Base-by-base conservation (phyloP, 2,888 invertebrate species). In the Drosophila pegasa region DNA sequence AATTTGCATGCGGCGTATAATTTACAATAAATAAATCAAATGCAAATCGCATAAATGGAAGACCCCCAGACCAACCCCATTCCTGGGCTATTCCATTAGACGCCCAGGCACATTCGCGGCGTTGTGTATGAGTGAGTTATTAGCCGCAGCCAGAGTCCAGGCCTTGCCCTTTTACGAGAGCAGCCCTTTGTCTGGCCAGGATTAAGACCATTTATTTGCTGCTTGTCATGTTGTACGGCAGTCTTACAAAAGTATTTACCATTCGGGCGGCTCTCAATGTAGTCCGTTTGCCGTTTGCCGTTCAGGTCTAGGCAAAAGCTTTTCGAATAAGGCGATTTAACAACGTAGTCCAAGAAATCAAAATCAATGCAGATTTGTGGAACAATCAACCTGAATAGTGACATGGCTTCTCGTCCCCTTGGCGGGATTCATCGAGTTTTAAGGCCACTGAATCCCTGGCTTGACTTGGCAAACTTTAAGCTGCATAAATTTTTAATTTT, bases 181-280 rank as follows among this genome's bases (percentile, higher is more conserved):
- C 51, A 66, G 79, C 70, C 85, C 75, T 75, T 80, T 87, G 87
- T 81, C 81, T 84, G 87, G 67, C 56, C 83, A 74, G 83, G 88
- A 84, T 84, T 84, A 84, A 86, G 88, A 77, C 74, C 83, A 84
- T 88, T 86, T 84, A 84, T 86, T 88, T 84, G 70, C 86, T 88
- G 70, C 86, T 67, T 78, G 78, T 79, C 86, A 76, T 78, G 65
- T 69, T 78, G 64, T 63, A 58, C 41, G 70, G 69, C 57, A 74
- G 66, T 67, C 67, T 67, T 62, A 67, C 67, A 77, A 71, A 77
- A 77, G 66, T 75, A 78, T 64, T 71, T 75, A 64, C 64, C 61
- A 75, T 72, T 61, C 20, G 33, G 61, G 31, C 40, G 52, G 48
- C 31, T 14, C 33, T 55, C 54, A 37, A 52, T 41, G 37, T 22